phyloP scores from a whole-genome alignment of 2,888 invertebrate genomes.

The Laspeyria flexula region DNA sequence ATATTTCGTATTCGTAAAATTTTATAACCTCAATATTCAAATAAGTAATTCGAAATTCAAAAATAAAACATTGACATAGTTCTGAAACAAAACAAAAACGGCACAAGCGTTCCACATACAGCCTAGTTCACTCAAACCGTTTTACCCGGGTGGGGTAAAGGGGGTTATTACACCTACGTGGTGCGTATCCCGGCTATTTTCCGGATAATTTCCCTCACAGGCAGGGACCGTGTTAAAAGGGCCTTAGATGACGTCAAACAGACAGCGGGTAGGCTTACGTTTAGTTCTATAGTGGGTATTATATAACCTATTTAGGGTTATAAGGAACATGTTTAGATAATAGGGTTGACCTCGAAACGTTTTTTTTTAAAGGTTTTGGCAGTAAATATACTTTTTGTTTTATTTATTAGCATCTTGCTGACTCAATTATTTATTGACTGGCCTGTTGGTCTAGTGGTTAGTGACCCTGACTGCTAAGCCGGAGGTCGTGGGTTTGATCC shows the following conservation, averaged over 20 bases:
- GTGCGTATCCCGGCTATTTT: constrained; percentile 69
- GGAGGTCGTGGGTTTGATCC: no score
- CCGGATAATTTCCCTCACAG: constrained; percentile 75
- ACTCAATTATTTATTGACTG: no score
- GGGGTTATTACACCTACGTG: constrained; percentile 60
- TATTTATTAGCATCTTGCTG: no score
- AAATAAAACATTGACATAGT: constrained; percentile 1
- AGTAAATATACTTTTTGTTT: no score
- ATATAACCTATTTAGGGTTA: neutral
- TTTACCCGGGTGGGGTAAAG: constrained; percentile 32
- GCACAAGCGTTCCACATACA: constrained; percentile 5
- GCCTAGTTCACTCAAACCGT: constrained; percentile 15
- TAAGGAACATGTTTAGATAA: neutral
- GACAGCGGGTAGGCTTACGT: constrained; percentile 45
- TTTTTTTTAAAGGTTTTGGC: no score
- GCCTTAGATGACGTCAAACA: constrained; percentile 42
- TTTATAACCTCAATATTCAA: no score
- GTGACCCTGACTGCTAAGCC: no score
- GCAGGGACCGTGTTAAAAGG: constrained; percentile 71
- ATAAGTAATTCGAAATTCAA: no score
- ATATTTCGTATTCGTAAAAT: no score
- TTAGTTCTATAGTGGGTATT: constrained; percentile 16
- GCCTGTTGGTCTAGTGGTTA: no score
- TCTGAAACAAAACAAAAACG: neutral
- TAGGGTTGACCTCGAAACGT: neutral